Conservation (phyloP, 2,888 invertebrate species). For the Hemicrepidius hirtus region DNA sequence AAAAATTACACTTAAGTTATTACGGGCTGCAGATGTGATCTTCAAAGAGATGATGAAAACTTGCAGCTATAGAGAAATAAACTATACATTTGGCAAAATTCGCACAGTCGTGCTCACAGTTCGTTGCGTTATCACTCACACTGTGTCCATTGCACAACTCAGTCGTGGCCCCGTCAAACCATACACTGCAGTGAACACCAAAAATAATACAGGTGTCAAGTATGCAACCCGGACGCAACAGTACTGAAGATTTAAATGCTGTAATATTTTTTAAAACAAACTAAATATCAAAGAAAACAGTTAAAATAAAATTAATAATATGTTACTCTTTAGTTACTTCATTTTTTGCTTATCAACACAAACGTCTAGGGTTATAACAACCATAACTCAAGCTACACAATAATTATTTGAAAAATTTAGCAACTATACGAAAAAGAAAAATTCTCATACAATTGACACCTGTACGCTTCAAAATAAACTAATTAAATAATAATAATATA, state of each 20-base stretch:
- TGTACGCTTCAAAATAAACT: conserved; percentile 52
- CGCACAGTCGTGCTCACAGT: conserved; percentile 54
- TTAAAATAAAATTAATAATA: background rate
- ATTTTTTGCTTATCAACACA: conserved; percentile 11
- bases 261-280: background rate
- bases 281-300: background rate
- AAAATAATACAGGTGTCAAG: conserved; percentile 49
- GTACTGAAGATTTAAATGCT: conserved; percentile 9
- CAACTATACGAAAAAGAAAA: conserved; percentile 11
- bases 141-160: conserved; percentile 58
- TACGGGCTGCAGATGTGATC: conserved; percentile 47
- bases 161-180: conserved; percentile 55
- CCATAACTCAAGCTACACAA: background rate
- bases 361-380: background rate
- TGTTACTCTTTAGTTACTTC: background rate
- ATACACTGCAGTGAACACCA: conserved; percentile 48
- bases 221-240: conserved; percentile 37
- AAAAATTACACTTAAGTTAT: conserved; percentile 50
- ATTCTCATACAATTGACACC: conserved; percentile 37
- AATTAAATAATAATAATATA: conserved; percentile 51
- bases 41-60: conserved; percentile 31
- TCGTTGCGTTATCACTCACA: conserved; percentile 56
- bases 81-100: conserved; percentile 59
- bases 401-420: background rate
- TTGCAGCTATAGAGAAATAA: conserved; percentile 53